Conservation (phyloP, 2,113 vertebrate genomes). For the Stigmatopora nigra region DNA sequence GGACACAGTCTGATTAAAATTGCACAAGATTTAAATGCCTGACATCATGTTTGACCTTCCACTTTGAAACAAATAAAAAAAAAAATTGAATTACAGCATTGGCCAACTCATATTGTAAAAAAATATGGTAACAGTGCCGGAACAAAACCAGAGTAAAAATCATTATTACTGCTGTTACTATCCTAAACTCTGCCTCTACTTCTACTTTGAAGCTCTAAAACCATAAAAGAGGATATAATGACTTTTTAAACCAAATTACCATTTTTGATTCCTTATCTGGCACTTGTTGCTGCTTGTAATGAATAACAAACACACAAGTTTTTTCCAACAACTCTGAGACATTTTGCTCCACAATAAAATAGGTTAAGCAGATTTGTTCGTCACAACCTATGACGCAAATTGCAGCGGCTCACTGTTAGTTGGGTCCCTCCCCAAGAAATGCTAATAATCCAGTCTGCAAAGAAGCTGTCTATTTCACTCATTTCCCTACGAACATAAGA, state of each 20-base stretch:
- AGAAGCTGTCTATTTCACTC: constrained; percentile 59
- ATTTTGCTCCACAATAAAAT: constrained; percentile 60
- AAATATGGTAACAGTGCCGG: too few species aligned
- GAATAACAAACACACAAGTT: constrained; percentile 32
- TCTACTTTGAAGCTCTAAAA: too few species aligned
- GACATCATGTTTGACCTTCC: too few species aligned
- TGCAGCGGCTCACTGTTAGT: constrained; percentile 26
- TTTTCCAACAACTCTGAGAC: constrained; percentile 35
- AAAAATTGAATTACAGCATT: too few species aligned
- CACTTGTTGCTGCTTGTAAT: constrained; percentile 33
- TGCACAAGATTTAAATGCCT: neutral
- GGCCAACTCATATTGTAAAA: too few species aligned
- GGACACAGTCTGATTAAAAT: neutral
- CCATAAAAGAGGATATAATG: neutral
- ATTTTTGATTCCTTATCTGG: neutral
- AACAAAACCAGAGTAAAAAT: too few species aligned
- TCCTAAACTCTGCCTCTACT: too few species aligned
- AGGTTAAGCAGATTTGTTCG: constrained; percentile 72
- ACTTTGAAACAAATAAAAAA: too few species aligned
- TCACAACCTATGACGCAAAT: constrained; percentile 67
- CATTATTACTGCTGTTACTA: too few species aligned
- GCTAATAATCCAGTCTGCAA: constrained; percentile 62
- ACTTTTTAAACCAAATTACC: neutral
- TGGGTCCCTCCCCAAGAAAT: constrained; percentile 56
- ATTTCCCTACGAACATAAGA: constrained; percentile 44